These are phyloP conservation scores for Stenoptilia bipunctidactyla DNA, from an alignment of 2,888 invertebrate species.

Conservation along the genomic window DNA sequence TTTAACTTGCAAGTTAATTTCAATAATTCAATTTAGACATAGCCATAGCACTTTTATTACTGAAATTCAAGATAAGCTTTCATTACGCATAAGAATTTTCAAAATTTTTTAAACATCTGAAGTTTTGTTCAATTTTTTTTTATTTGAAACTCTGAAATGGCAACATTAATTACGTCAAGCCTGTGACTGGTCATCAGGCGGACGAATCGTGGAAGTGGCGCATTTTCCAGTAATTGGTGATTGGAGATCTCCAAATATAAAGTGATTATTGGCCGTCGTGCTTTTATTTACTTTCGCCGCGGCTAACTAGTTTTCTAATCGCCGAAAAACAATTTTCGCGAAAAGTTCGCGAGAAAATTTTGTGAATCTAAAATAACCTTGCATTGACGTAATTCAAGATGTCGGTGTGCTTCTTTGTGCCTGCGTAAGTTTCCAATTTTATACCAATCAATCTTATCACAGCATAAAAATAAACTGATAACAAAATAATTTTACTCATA, in stretches of 20 bases:
- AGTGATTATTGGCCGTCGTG: conserved; percentile 66
- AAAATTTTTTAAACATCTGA: too few species aligned
- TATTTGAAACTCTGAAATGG: conserved; percentile 14
- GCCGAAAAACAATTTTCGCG: conserved; percentile 25
- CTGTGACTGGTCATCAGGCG: conserved; percentile 68
- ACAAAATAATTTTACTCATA: too few species aligned
- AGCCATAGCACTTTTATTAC: too few species aligned
- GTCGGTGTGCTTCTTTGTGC: conserved; percentile 79
- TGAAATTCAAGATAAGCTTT: too few species aligned
- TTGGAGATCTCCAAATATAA: conserved; percentile 67
- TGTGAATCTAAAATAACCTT: conserved; percentile 6
- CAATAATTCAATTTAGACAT: too few species aligned
- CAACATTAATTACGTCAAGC: conserved; percentile 54
- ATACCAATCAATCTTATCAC: conserved; percentile 4
- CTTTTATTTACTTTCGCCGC: conserved; percentile 54
- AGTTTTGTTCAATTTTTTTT: too few species aligned
- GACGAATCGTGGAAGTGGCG: conserved; percentile 70
- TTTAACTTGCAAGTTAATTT: too few species aligned
- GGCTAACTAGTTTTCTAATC: conserved; percentile 36
- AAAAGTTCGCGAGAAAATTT: conserved; percentile 19
- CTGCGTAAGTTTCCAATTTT: conserved; percentile 75
- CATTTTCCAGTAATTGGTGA: conserved; percentile 69
- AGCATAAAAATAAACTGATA: too few species aligned
- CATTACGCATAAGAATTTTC: too few species aligned
- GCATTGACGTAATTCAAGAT: conserved; percentile 47